Conservation (phyloP, 1,140 invertebrate species). For the Araneus ventricosus region DNA sequence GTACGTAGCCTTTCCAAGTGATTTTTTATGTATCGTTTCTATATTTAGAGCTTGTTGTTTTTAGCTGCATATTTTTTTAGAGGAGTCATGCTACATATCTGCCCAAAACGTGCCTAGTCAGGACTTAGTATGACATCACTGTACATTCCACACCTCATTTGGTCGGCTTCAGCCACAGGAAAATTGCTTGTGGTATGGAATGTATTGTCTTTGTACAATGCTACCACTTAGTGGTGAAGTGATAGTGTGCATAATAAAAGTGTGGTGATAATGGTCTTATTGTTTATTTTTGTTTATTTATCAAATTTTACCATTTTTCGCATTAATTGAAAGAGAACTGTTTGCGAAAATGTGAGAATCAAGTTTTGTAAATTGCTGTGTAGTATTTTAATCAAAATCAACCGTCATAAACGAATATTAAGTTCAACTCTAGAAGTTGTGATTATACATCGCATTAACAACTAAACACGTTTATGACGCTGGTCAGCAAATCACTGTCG, state of each 20-base stretch:
- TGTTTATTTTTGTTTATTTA: constrained; percentile 26
- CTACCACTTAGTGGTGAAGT: constrained; percentile 72
- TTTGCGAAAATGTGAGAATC: too few relatives aligned
- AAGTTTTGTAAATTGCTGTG: too few relatives aligned
- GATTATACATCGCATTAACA: too few relatives aligned
- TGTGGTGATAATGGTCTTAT: constrained; percentile 55
- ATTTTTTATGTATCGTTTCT: constrained; percentile 63
- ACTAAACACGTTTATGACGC: too few relatives aligned
- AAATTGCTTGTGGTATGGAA: constrained; percentile 67
- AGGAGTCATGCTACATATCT: constrained; percentile 74
- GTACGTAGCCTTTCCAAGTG: constrained; percentile 54
- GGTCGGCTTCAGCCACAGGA: constrained; percentile 56
- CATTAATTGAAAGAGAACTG: neutral
- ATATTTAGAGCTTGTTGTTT: constrained; percentile 75
- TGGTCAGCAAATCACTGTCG: too few relatives aligned
- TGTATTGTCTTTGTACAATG: constrained; percentile 64
- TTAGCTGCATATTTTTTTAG: constrained; percentile 71
- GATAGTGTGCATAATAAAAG: constrained; percentile 72
- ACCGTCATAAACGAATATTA: too few relatives aligned
- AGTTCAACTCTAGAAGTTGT: too few relatives aligned
- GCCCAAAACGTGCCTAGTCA: constrained; percentile 74
- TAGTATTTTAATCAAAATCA: neutral
- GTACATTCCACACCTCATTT: constrained; percentile 74
- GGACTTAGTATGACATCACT: constrained; percentile 73
- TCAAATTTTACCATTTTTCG: constrained; percentile 1